Evolutionary conservation across 2,888 invertebrate species (phyloP), one percentile per base, ranked within the genome.

Genomic region (Alloscopus bannaensis): DNA sequence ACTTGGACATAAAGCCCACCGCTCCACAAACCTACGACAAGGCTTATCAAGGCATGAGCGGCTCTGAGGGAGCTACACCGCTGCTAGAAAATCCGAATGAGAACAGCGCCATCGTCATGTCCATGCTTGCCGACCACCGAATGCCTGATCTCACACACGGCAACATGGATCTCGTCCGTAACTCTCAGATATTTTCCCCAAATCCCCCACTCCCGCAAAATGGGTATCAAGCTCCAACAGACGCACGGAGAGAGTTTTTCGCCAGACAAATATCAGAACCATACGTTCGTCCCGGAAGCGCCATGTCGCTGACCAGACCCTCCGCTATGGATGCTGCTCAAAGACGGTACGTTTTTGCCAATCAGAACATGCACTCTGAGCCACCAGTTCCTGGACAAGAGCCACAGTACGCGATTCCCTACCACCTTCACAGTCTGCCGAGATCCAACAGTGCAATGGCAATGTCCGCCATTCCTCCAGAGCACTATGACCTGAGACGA

Each of bases 251-350:
- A 22, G 76, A 76, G 55, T 76, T 76, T 18, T 76, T 76, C 29
- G 76, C 76, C 1, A 68, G 76, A n/a, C 76, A 76, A 62, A 76
- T 76, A 13, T 76, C 76, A 4, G 76, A 76, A 45, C 76, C 75
- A 0, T 76, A 69, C 62, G 20, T 76, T 1, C 1, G 76, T 24
- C 76, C 76, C 8, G 76, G 52, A 0, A 76, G 76, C 55, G 76
- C 76, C 60, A 76, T 76, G 76, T 69, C 69, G 1, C 24, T 69
- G 1, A 31, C 60, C 20, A n/a, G 76, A 52, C 68, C 76, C 24
- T 16, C 52, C 4, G 60, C 36, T 18, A 0, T 69, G 36, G 60
- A 66, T 69, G 76, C 69, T 20, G 16, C 68, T 11, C 76, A 76
- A 36, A 2, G 42, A 50, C 22, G 69, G 31, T 76, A 76, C 31